Conservation (phyloP, 2,888 invertebrate genomes). For the Scrobipalpa costella region DNA sequence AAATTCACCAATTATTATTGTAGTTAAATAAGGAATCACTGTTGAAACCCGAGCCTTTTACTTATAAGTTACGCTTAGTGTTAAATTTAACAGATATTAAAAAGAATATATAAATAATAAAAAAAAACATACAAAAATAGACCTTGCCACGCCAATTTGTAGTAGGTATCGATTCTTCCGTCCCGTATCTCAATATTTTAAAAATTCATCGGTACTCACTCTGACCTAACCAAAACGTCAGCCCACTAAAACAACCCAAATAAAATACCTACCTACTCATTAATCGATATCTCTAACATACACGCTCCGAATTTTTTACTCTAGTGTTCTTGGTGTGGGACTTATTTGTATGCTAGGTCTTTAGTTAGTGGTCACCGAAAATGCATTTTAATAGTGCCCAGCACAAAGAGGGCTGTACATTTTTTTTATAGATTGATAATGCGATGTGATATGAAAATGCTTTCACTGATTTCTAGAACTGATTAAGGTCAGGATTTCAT, state of each 20-base stretch:
- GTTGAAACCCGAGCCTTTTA: constrained; percentile 23
- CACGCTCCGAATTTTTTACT: constrained; percentile 7
- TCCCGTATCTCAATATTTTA: constrained; percentile 72
- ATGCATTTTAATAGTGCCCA: constrained; percentile 25
- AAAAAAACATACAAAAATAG: constrained; percentile 37
- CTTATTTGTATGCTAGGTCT: neutral
- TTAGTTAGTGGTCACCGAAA: neutral
- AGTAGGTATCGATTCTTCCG: constrained; percentile 74
- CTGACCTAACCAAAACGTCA: constrained; percentile 57
- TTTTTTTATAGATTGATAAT: neutral
- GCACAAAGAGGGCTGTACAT: neutral
- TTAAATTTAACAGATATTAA: constrained; percentile 8
- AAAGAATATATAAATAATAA: neutral
- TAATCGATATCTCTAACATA: constrained; percentile 32
- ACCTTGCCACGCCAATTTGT: constrained; percentile 57
- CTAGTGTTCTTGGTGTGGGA: neutral
- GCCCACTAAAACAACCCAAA: constrained; percentile 40
- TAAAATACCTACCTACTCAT: constrained; percentile 1
- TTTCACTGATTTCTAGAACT: too few relatives aligned
- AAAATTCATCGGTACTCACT: constrained; percentile 72
- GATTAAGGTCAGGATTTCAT: neutral
- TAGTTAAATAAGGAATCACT: constrained; percentile 13
- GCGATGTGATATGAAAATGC: neutral
- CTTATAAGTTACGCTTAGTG: constrained; percentile 18
- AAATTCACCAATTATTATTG: constrained; percentile 20